Conservation (phyloP, 2,113 vertebrate genomes). For the Phasianus colchicus region DNA sequence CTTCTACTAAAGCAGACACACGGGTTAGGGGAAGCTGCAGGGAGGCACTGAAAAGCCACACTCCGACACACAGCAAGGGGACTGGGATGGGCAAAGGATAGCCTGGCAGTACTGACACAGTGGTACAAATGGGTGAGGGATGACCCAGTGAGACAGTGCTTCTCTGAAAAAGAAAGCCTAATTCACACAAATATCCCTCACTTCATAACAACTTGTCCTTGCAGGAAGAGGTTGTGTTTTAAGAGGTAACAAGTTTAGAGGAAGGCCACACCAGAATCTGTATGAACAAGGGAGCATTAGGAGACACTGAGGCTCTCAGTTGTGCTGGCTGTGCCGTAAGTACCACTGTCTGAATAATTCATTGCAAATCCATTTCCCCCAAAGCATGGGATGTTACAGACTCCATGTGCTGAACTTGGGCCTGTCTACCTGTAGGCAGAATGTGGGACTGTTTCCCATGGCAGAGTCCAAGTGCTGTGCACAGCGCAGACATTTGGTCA, state of each 20-base stretch:
- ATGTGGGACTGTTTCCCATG: rapidly evolving
- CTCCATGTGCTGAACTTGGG: rapidly evolving
- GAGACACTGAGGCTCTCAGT: rapidly evolving
- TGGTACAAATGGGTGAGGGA: not conserved
- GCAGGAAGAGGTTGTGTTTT: not conserved
- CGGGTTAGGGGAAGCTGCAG: not conserved
- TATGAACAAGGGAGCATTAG: not conserved
- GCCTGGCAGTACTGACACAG: not conserved
- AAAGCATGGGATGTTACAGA: not conserved
- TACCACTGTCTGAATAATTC: not conserved
- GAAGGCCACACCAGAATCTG: not conserved
- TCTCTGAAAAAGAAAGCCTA: not conserved
- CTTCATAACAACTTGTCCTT: not conserved
- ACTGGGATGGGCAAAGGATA: not conserved
- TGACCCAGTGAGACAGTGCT: rapidly evolving
- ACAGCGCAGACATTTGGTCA: not conserved
- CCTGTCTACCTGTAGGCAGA: not conserved
- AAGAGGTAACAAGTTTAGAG: not conserved
- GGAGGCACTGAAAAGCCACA: not conserved
- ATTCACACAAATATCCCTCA: not conserved
- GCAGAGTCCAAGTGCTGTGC: rapidly evolving
- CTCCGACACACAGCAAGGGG: not conserved
- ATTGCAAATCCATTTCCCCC: not conserved
- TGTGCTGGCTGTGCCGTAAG: not conserved
- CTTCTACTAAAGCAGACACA: not conserved